Evolutionary conservation across 2,113 vertebrate species (phyloP).

Genomic region (Eretmochelys imbricata): DNA sequence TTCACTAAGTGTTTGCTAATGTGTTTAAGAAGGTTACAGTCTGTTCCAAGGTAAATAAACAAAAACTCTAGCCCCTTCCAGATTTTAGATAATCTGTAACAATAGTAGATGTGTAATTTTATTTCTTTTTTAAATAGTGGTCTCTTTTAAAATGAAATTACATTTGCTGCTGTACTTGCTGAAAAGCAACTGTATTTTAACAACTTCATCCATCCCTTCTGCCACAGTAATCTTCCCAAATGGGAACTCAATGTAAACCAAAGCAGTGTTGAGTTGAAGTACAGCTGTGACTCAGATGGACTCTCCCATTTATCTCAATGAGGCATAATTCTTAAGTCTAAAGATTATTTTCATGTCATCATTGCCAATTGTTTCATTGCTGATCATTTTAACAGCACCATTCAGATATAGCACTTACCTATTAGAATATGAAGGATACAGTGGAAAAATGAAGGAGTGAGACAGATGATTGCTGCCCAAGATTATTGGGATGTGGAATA

Average conservation of each 20-base stretch:
- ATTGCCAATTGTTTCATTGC: not conserved
- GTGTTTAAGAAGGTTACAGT: slow-evolving; percentile 3
- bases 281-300: not conserved
- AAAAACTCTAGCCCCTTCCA: not conserved
- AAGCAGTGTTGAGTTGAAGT: not conserved
- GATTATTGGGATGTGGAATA: not conserved
- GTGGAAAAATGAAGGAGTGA: not conserved
- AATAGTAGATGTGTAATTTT: not conserved
- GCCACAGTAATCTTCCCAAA: not conserved
- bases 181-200: not conserved
- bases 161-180: not conserved
- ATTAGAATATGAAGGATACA: not conserved
- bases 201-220: not conserved
- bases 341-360: not conserved
- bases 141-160: not conserved
- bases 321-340: not conserved
- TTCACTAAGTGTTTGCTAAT: not conserved
- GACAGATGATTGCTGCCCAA: not conserved
- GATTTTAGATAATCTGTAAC: not conserved
- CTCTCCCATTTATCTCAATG: not conserved
- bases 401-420: not conserved
- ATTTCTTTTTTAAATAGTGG: not conserved
- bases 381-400: not conserved
- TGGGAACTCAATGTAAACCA: not conserved
- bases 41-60: slow-evolving; percentile 3